Evolutionary conservation across 2,797 vertebrate genomes (phyloP), one percentile per base, ranked within the genome.

Genomic region (Ibycter americanus): DNA sequence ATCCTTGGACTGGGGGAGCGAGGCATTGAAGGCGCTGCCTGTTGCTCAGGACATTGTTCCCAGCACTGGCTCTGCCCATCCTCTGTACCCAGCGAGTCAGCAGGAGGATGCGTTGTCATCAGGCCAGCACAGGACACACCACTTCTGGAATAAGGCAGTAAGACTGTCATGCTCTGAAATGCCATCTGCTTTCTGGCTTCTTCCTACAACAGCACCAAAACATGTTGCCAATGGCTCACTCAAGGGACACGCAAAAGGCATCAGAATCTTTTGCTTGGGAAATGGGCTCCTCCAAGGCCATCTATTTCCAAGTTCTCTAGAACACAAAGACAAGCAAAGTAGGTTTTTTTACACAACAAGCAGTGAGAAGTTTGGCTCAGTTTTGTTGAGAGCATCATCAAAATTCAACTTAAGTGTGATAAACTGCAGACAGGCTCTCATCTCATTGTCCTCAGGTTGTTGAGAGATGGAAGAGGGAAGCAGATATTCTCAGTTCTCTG

Each of bases 101-200:
- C 52, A 40, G 27, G 20, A 59, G 40, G 55, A 83, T 0, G 0
- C 0, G 0, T 21, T 93, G 76, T 58, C 46, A 40, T 42, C 32
- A 13, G 68, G 62, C 74, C 79, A 92, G 67, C 55, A 29, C n/a
- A 38, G 27, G 73, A 88, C 8, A 3, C 54, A 16, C 32, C 22
- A 26, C 68, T 94, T 83, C 59, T 23, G 65, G 54, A 90, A 54
- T n/a, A 83, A 86, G 65, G 22, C 25, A 40, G 38, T 38, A 59
- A 73, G 63, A 31, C 63, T 36, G 51, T 21, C 74, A 73, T 1
- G 6, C 27, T 93, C 56, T 83, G 38, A 86, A 85, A 68, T 61
- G 62, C 20, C 68, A 51, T 79, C 77, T 88, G 31, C 90, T 83
- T 86, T 85, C 61, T 88, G 62, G 34, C 9, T 62, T 84, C 22